A percentile compares a stretch with the other conserved stretches of the same genome.
These are phyloP conservation scores for Tetrao urogallus DNA, from an alignment of 2,113 vertebrate genomes.

Conservation along the genomic window DNA sequence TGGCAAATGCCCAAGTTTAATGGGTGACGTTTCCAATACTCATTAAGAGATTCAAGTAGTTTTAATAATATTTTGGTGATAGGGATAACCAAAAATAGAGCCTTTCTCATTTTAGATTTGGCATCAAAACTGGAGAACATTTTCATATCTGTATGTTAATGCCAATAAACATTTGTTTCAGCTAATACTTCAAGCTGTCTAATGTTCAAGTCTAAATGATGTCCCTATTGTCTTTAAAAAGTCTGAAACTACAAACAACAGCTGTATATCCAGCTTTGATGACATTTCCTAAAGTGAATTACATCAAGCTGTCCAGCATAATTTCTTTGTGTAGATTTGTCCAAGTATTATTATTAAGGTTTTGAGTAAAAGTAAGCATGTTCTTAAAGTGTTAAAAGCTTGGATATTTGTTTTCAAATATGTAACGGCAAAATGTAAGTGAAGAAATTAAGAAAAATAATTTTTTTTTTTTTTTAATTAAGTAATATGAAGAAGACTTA, in stretches of 20 bases:
- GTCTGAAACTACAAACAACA: not conserved
- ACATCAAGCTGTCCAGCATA: not conserved
- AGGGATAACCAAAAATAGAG: slow-evolving; percentile 6
- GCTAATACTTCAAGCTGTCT: not conserved
- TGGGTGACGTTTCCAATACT: not conserved
- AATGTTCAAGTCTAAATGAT: not conserved
- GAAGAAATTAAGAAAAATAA: not conserved
- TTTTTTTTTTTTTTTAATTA: not conserved
- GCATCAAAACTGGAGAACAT: not conserved
- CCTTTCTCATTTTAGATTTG: not conserved
- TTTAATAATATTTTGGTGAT: not conserved
- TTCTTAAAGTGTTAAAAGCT: not conserved
- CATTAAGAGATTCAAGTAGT: not conserved
- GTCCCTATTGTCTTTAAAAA: not conserved
- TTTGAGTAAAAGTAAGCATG: not conserved
- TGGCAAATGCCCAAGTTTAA: slow-evolving; percentile 10
- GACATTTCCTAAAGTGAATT: not conserved
- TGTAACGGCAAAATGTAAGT: not conserved
- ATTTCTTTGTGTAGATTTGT: not conserved
- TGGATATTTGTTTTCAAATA: not conserved
- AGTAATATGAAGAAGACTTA: not conserved
- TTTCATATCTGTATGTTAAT: not conserved
- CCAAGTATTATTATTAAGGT: not conserved
- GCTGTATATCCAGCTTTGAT: not conserved
- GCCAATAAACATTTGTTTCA: not conserved